These are phyloP conservation scores for Cerceris rybyensis DNA, from an alignment of 2,888 invertebrate species.

Conservation along the genomic window DNA sequence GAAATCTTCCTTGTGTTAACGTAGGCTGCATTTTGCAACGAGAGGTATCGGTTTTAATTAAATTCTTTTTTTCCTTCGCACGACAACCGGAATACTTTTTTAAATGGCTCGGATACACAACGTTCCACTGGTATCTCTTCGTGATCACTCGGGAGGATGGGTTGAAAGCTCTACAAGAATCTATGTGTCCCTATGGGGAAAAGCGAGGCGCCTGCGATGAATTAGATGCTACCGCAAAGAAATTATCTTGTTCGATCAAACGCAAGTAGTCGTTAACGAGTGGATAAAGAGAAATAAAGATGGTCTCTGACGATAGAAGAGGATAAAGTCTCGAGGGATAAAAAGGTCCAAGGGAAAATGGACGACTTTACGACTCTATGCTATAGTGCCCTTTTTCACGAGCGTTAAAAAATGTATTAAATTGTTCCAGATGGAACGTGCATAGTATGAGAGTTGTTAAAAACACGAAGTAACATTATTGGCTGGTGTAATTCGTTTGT, in stretches of 20 bases:
- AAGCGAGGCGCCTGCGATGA: neutral
- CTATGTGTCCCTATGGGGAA: neutral
- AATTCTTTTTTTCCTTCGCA: constrained; percentile 28
- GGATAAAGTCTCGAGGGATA: neutral
- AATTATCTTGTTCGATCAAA: constrained; percentile 8
- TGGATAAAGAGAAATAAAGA: constrained; percentile 1
- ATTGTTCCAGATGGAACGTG: neutral
- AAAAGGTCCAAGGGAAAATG: neutral
- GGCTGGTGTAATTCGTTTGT: too few relatives aligned
- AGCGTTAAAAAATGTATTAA: constrained; percentile 1
- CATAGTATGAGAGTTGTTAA: too few relatives aligned
- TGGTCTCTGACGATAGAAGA: neutral
- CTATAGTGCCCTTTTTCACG: constrained; percentile 28
- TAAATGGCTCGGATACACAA: constrained; percentile 4
- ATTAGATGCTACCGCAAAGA: neutral
- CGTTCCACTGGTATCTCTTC: neutral
- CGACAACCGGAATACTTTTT: neutral
- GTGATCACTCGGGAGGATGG: neutral
- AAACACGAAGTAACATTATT: too few relatives aligned
- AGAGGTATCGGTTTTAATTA: constrained; percentile 43
- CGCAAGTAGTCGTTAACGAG: constrained; percentile 1
- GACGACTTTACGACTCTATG: constrained; percentile 32
- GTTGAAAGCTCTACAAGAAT: neutral
- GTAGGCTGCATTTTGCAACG: too few relatives aligned
- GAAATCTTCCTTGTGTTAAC: constrained; percentile 23